Evolutionary conservation across 2,113 vertebrate genomes (phyloP), one percentile per base, ranked within the genome.

Genomic region (Phylloscopus trochilus): DNA sequence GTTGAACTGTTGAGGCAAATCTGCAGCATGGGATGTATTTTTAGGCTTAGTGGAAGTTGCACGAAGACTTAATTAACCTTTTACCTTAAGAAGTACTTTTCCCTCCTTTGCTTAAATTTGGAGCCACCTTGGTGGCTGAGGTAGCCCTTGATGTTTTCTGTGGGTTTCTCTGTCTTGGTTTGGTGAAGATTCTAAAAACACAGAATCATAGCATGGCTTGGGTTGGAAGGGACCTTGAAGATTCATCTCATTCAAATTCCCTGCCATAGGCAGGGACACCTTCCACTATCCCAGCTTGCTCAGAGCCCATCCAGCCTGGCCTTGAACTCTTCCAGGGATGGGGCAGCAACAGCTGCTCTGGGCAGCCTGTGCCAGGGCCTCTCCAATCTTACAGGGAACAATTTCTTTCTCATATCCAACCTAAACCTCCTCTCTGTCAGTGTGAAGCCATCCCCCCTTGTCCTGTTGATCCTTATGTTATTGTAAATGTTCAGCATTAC

Each of bases 51-150:
- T 76, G 68, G 51, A 90, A 92, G 37, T 63, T 89, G 35, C 53
- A 47, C 21, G 52, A 82, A 62, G 55, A 87, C 72, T 93, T 83
- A 80, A 62, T 77, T 95, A 69, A 77, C 51, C 91, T 95, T 93
- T 93, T 83, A 83, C 77, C 27, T 83, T 47, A 87, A 51, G 39
- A 74, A 75, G 44, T 66, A 60, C 56, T 74, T 70, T 93, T 75
- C 30, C 28, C 53, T 67, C 23, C 39, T 81, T 68, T 7, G 20
- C 63, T 87, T 87, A 43, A 89, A 55, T 82, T 87, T 67, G 72
- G 56, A 81, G 27, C 41, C 21, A 35, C 5, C 3, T 27, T 55
- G 60, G 31, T 84, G 47, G 23, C 52, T 87, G 56, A 87, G 41
- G 53, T 72, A 51, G 59, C 74, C 30, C 73, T 87, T 87, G 56